Percentiles rank a stretch among this genome's conserved stretches.
These are phyloP conservation scores for Falco peregrinus DNA, from an alignment of 2,797 vertebrate genomes.

Conservation along the genomic window DNA sequence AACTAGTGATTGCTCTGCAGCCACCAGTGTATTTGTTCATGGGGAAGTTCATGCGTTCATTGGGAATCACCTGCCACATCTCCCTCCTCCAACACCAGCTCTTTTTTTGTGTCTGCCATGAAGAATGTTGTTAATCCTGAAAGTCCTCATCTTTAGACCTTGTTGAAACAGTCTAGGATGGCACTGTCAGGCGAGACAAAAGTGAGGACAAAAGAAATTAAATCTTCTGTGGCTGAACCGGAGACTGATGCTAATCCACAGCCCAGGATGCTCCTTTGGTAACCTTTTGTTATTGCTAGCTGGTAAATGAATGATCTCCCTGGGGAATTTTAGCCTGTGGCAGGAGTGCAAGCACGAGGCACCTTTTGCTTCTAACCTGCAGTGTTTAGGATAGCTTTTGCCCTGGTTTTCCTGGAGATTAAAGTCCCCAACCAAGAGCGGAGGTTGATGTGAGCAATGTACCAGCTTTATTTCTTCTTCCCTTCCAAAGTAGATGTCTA, in stretches of 20 bases:
- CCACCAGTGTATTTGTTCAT: not conserved
- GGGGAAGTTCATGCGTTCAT: not conserved
- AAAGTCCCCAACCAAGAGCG: not conserved
- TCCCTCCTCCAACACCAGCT: not conserved
- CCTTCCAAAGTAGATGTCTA: not conserved
- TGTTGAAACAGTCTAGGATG: not conserved
- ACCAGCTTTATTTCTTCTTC: not conserved
- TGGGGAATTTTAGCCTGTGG: fast-evolving
- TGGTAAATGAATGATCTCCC: not conserved
- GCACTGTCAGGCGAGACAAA: not conserved
- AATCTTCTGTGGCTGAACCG: not conserved
- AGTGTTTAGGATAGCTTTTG: not conserved
- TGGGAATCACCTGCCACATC: not conserved
- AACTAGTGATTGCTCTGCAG: not conserved
- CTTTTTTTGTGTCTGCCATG: not conserved
- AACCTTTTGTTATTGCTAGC: not conserved
- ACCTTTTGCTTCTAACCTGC: not conserved
- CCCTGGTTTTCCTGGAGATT: not conserved
- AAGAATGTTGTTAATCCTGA: not conserved
- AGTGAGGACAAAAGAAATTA: not conserved
- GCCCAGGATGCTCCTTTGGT: not conserved
- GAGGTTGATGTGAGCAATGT: not conserved
- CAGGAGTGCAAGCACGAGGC: not conserved
- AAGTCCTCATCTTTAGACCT: not conserved
- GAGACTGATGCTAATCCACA: not conserved